Evolutionary conservation across 2,113 vertebrate species (phyloP), one percentile per base, ranked within the genome.

Genomic region (Lampris megalopsis): DNA sequence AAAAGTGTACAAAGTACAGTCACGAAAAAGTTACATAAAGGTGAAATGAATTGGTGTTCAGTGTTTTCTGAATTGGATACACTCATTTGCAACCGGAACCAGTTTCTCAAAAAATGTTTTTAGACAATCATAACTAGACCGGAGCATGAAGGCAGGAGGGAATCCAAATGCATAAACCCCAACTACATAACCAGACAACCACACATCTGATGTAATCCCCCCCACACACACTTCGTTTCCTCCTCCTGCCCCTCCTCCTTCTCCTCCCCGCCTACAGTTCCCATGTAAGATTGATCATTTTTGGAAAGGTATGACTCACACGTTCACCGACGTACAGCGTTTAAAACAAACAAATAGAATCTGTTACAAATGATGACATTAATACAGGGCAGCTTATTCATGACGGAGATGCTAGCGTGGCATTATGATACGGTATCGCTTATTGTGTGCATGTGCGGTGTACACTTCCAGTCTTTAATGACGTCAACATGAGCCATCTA

Each of bases 241-340:
- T 24, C 24, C 24, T 24, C 24, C 24, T 24, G 0, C 24, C 24
- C 24, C 24, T 24, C 24, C 24, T 24, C 24, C 24, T 24, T 24
- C 43, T 47, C 53, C 41, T 71, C 6, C 38, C 11, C 4, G 43
- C 5, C 9, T 41, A 36, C 3, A 2, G 49, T 47, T 48, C 63
- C 13, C 45, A 9, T 60, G 58, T 42, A 75, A 57, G 68, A 60
- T 69, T 73, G 54, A 52, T 68, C 83, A 82, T 56, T 48, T 56
- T 58, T 85, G 83, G 86, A 86, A 85, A 36, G 73, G 56, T 9
- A 72, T 86, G 83, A 87, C 63, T 89, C 79, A 88, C 43, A 63
- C n/a, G 11, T 24, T 2, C 36, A 10, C 13, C 3, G 4, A 58
- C 38, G 57, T 6, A 53, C 7, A 61, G 35, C 48, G 2, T 8